A percentile compares a stretch with the other conserved stretches of the same genome.
Evolutionary conservation across 2,113 vertebrate species (phyloP).

Genomic region (Myiopsitta monachus): DNA sequence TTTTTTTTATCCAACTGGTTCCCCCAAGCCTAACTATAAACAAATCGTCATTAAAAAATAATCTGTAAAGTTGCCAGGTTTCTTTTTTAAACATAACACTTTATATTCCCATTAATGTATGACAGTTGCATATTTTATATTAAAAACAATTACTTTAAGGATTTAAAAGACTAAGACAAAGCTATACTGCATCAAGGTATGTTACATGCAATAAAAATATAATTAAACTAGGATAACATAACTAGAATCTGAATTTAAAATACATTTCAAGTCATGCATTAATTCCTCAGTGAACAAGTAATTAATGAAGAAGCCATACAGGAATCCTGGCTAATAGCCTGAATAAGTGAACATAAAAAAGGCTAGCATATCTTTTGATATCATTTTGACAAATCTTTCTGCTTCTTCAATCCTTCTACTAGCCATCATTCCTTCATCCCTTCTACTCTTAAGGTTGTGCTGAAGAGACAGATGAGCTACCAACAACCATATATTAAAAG

Average conservation of each 20-base stretch:
- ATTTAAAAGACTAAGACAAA: not conserved
- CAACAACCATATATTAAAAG: not conserved
- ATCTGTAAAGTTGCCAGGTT: fast-evolving
- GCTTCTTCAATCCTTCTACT: not conserved
- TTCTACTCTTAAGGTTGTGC: not conserved
- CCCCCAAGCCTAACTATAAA: not conserved
- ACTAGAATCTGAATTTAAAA: not conserved
- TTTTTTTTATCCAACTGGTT: not conserved
- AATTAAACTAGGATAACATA: not conserved
- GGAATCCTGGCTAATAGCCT: not conserved
- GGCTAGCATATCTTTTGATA: not conserved
- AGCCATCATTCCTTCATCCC: not conserved
- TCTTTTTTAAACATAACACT: not conserved
- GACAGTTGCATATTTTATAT: not conserved
- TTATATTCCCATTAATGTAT: not conserved
- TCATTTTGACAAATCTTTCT: not conserved
- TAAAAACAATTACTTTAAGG: not conserved
- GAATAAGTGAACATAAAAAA: not conserved
- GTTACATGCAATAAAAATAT: not conserved
- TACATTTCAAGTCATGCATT: not conserved
- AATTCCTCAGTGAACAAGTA: not conserved
- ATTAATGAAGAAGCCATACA: not conserved
- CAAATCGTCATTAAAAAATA: not conserved
- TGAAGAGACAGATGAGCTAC: not conserved
- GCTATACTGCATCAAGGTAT: not conserved